A percentile compares a stretch with the other conserved stretches of the same genome.
These are phyloP conservation scores for Pammene aurita DNA, from an alignment of 2,888 invertebrate species.

Conservation along the genomic window DNA sequence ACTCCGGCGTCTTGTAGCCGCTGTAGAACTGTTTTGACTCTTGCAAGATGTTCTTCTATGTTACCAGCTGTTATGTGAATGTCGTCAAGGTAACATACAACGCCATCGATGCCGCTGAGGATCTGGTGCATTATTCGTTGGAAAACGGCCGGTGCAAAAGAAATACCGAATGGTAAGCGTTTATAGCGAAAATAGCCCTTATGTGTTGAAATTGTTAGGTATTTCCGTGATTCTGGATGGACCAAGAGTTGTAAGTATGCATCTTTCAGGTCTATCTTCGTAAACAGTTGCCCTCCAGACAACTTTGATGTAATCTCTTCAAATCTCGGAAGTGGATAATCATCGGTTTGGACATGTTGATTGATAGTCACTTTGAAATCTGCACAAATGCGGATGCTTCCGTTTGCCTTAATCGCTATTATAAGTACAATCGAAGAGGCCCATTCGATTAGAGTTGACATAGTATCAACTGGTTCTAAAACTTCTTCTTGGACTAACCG, in stretches of 20 bases:
- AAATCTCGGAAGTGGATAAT: slow-evolving; percentile 12
- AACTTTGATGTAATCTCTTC: slow-evolving; percentile 8
- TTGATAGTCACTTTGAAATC: slow-evolving; percentile 20
- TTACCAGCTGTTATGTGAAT: too few species aligned
- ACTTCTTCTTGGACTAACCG: slow-evolving; percentile 6
- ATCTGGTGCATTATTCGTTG: too few species aligned
- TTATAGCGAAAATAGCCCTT: slow-evolving; percentile 7
- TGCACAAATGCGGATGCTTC: slow-evolving; percentile 4
- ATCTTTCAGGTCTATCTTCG: slow-evolving; percentile 3
- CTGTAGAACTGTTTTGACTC: too few species aligned
- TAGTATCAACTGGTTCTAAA: slow-evolving; percentile 4
- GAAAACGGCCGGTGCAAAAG: too few species aligned
- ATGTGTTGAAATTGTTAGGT: slow-evolving; percentile 5
- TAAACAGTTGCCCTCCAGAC: slow-evolving; percentile 5
- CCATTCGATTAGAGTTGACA: slow-evolving; percentile 12
- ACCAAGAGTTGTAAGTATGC: slow-evolving; percentile 4
- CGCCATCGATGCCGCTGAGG: too few species aligned
- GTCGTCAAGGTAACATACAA: too few species aligned
- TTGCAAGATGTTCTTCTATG: too few species aligned
- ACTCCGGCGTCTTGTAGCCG: too few species aligned
- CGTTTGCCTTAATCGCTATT: slow-evolving; percentile 4
- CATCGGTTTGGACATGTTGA: slow-evolving; percentile 13
- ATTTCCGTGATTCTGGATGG: slow-evolving; percentile 5
- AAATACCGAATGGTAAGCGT: not conserved
- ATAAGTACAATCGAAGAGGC: slow-evolving; percentile 1